Conservation (phyloP, 1,140 invertebrate species). For the Diachasma alloeum region DNA sequence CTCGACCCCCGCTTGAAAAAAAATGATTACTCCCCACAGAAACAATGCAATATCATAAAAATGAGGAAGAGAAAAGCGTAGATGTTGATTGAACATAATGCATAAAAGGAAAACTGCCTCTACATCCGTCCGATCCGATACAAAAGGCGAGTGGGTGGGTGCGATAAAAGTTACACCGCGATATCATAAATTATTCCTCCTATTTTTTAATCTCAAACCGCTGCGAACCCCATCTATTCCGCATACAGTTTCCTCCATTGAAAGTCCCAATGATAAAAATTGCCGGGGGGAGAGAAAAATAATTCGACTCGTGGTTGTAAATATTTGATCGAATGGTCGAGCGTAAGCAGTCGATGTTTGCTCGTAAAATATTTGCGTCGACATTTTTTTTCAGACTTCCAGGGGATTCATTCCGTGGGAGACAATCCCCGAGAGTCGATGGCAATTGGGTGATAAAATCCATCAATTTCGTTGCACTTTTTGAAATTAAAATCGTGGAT, state of each 20-base stretch:
- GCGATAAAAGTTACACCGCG: neutral
- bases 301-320: neutral
- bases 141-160: neutral
- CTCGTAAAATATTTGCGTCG: neutral
- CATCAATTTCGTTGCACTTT: neutral
- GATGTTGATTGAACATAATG: neutral
- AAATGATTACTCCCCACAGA: neutral
- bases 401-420: neutral
- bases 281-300: neutral
- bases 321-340: neutral
- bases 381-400: neutral
- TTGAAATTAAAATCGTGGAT: neutral
- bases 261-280: neutral
- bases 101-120: neutral
- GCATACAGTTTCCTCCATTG: neutral
- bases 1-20: neutral
- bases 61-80: neutral
- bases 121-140: neutral
- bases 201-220: neutral
- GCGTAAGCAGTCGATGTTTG: neutral
- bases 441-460: neutral
- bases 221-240: neutral
- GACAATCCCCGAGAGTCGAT: neutral
- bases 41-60: neutral
- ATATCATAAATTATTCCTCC: neutral